These are phyloP conservation scores for Dryococelus australis DNA, from an alignment of 2,888 invertebrate species.

Conservation along the genomic window DNA sequence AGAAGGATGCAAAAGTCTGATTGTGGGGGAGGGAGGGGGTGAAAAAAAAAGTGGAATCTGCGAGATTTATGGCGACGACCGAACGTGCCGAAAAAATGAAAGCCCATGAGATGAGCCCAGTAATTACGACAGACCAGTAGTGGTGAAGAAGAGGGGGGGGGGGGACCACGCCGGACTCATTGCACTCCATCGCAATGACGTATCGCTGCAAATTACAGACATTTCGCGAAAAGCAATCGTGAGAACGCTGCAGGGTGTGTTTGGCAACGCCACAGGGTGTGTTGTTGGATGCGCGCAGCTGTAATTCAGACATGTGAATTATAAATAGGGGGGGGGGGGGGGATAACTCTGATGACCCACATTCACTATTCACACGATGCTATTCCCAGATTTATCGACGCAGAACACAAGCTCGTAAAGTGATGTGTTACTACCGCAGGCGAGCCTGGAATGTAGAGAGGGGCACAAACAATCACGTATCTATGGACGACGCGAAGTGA, in stretches of 20 bases:
- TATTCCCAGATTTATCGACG: background rate
- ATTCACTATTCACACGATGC: background rate
- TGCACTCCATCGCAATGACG: background rate
- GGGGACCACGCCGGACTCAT: background rate
- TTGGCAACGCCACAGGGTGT: too few species aligned
- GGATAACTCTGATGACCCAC: background rate
- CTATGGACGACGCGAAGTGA: background rate
- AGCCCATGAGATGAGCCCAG: background rate
- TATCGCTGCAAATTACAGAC: background rate
- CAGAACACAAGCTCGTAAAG: background rate
- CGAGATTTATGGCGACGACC: background rate
- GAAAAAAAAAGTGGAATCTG: background rate
- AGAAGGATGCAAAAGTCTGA: too few species aligned
- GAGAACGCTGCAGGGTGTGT: background rate
- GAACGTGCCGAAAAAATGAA: background rate
- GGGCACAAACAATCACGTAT: background rate
- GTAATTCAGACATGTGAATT: background rate
- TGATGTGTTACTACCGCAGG: background rate
- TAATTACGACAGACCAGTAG: background rate
- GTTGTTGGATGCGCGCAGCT: background rate
- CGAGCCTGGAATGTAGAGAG: background rate
- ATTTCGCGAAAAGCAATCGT: conserved; percentile 16
- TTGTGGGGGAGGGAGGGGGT: too few species aligned
- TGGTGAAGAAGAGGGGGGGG: background rate
- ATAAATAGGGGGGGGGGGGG: background rate